phyloP scores from a whole-genome alignment of 2,113 vertebrate genomes.

The Macaca nemestrina region DNA sequence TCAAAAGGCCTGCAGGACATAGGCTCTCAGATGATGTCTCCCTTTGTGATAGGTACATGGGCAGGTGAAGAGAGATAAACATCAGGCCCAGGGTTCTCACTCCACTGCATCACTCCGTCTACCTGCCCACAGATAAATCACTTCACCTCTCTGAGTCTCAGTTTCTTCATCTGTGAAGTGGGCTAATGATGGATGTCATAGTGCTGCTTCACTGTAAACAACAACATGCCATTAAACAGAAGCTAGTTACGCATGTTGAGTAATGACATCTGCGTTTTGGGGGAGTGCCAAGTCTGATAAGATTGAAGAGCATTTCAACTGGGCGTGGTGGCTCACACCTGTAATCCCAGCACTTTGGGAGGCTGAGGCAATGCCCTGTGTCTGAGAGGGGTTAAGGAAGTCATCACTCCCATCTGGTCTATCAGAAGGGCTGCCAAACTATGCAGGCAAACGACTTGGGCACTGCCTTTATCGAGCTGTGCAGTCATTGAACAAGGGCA shows the following conservation, averaged over 20 bases:
- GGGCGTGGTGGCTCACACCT: too few species aligned
- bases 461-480: background rate
- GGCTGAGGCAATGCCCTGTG: background rate
- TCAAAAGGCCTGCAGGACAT: background rate
- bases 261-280: rapidly evolving
- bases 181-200: background rate
- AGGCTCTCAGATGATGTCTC: background rate
- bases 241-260: rapidly evolving
- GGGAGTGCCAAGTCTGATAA: background rate
- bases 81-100: background rate
- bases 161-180: background rate
- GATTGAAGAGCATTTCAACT: background rate
- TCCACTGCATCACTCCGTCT: rapidly evolving
- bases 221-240: background rate
- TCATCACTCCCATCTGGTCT: background rate
- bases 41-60: rapidly evolving
- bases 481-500: background rate
- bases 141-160: background rate
- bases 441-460: too few species aligned
- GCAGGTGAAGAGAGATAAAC: background rate
- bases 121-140: background rate
- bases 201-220: too few species aligned
- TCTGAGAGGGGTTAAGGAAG: background rate
- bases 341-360: too few species aligned
- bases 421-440: background rate